phyloP scores from a whole-genome alignment of 37 sponge, comb jelly and placozoan genomes.

The Eunapius fragilis region DNA sequence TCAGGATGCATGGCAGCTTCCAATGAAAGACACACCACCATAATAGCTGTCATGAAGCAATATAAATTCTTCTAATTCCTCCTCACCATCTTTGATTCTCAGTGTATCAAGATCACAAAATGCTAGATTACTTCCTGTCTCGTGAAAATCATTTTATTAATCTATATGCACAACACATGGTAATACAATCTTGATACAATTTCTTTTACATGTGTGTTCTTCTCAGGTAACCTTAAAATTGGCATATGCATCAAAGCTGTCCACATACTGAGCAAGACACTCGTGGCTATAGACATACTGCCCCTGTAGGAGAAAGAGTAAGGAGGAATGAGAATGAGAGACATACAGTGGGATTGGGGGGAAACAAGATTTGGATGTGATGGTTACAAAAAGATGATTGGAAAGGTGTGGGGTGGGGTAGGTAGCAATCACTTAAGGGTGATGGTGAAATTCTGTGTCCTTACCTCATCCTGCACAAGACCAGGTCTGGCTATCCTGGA shows the following conservation, averaged over 20 bases:
- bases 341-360: not conserved
- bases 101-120: no score
- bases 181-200: no score
- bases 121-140: no score
- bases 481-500: conserved; percentile 45
- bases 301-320: not conserved
- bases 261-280: conserved; percentile 39
- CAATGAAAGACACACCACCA: no score
- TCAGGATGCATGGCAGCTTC: no score
- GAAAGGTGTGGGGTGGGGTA: not conserved
- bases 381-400: not conserved
- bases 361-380: not conserved
- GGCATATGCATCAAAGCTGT: conserved; percentile 31
- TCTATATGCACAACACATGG: no score
- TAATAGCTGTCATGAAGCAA: no score
- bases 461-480: conserved; percentile 62
- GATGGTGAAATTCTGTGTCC: not conserved
- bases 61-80: no score
- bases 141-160: no score
- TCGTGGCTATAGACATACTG: conserved; percentile 45
- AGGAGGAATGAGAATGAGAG: not conserved
- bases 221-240: conserved; percentile 27
- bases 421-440: not conserved
- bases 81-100: no score
- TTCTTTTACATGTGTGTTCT: no score